Evolutionary conservation across 35 echinoderm and acorn worm species (phyloP), one percentile per base, ranked within the genome.

Genomic region (Acanthaster planci): DNA sequence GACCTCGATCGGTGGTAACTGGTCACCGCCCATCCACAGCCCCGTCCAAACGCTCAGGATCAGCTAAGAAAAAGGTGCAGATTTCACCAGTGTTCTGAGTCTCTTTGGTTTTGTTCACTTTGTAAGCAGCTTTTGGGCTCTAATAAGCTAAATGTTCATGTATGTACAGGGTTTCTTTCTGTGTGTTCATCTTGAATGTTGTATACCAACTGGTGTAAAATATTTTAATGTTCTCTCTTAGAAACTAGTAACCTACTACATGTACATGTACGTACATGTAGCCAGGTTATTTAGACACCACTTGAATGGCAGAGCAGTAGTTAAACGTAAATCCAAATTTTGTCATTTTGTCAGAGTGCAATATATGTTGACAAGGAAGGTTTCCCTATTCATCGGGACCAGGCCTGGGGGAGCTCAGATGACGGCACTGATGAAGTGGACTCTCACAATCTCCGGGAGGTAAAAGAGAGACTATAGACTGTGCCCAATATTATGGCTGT

Each of bases 361-460:
- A 83, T 97, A 2, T 97, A 97, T 30, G 86, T 97, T 1, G 90
- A 97, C 64, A 50, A 80, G 44, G 94, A 97, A 68, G 90, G 90
- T 15, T 93, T 92, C 57, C 94, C 90, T 12, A 76, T 92, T 17
- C 90, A 93, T 68, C 58, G 94, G 27, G 89, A 90, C 27, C 50
- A 76, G 21, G 50, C 77, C 30, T 78, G 78, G 38, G 60, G 39
- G 14, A 56, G 31, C 17, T 51, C 67, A 8, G 52, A 84, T n/a
- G 55, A 82, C 34, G 40, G 37, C 23, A 64, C 44, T 17, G 91
- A 88, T 50, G 95, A 97, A 64, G 82, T 97, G 21, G 95, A 97
- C 52, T 93, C 90, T 17, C 87, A 86, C 1, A 89, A 89, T 80
- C 85, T 97, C 7, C 76, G 88, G 84, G 95, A 93, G 85, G 95